A percentile compares a stretch with the other conserved stretches of the same genome.
Evolutionary conservation across 92 coral and sea anemone genomes (phyloP).

Genomic region (Montipora capitata): DNA sequence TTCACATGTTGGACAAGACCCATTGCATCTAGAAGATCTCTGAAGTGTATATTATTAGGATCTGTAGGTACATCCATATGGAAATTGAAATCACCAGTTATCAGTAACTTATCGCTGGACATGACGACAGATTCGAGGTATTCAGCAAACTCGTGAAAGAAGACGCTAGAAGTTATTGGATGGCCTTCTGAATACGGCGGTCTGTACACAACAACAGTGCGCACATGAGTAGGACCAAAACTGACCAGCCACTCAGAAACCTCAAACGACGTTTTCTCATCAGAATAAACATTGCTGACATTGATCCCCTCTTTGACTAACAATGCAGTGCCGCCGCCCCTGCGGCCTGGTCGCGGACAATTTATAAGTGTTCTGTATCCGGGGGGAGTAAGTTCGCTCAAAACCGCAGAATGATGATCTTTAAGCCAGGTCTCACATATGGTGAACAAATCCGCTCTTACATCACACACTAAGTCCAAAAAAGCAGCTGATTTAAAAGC

Average conservation of each 20-base stretch:
- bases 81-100: constrained; percentile 17
- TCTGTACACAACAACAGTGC: constrained; percentile 29
- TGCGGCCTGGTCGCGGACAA: constrained; percentile 8
- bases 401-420: not conserved
- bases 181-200: constrained; percentile 48
- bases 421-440: constrained; percentile 26
- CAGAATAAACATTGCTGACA: constrained; percentile 21
- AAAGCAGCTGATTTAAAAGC: constrained; percentile 12
- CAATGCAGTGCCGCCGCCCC: constrained; percentile 22
- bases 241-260: constrained; percentile 30
- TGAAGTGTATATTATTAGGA: not conserved
- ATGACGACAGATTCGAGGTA: constrained; percentile 44
- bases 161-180: constrained; percentile 30
- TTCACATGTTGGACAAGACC: too few relatives aligned
- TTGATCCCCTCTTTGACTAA: constrained; percentile 13
- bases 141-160: constrained; percentile 40
- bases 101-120: not conserved
- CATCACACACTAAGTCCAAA: constrained; percentile 23
- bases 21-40: too few relatives aligned
- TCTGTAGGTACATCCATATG: constrained; percentile 15
- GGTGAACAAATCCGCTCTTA: constrained; percentile 31
- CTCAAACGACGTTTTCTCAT: constrained; percentile 25
- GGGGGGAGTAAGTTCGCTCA: not conserved
- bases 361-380: constrained; percentile 23
- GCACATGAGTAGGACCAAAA: not conserved